phyloP scores from a whole-genome alignment of 2,888 invertebrate genomes.

The Drosophila borborema region DNA sequence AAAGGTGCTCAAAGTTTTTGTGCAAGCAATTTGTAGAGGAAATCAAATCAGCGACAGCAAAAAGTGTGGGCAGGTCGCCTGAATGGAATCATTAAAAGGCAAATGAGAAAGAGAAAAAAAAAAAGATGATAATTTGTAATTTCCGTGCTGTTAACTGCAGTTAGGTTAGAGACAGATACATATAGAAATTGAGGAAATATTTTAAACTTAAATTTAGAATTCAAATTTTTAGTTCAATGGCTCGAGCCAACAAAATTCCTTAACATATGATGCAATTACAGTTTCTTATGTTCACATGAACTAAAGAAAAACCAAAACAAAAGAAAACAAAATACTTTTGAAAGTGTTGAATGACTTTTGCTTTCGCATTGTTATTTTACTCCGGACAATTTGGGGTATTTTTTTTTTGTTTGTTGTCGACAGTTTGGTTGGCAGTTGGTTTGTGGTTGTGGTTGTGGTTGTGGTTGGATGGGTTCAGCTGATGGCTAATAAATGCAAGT shows the following conservation, averaged over 20 bases:
- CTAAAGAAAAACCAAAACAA: not conserved
- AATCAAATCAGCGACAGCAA: conserved; percentile 50
- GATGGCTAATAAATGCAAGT: conserved; percentile 79
- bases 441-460: conserved; percentile 30
- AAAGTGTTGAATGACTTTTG: conserved; percentile 35
- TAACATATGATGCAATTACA: conserved; percentile 52
- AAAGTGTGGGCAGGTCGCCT: conserved; percentile 30
- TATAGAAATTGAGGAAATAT: not conserved
- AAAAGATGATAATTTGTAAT: conserved; percentile 24
- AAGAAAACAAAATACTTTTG: conserved; percentile 11
- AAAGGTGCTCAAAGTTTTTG: conserved; percentile 53
- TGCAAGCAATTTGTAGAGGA: conserved; percentile 45
- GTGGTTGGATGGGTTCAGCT: conserved; percentile 25
- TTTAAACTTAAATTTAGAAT: not conserved
- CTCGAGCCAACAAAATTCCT: too few species aligned
- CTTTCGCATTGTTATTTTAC: conserved; percentile 26
- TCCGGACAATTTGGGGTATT: conserved; percentile 18
- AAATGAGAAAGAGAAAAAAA: conserved; percentile 4
- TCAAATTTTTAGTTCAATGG: too few species aligned
- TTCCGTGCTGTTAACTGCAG: conserved; percentile 19
- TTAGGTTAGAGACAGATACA: not conserved
- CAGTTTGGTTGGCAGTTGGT: conserved; percentile 38
- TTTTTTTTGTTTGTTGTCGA: conserved; percentile 9
- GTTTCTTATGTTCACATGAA: conserved; percentile 5
- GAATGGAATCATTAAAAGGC: conserved; percentile 48